Percentiles rank a stretch among this genome's conserved stretches.
These are phyloP conservation scores for Odiellus spinosus DNA, from an alignment of 2,888 invertebrate species.

Conservation along the genomic window DNA sequence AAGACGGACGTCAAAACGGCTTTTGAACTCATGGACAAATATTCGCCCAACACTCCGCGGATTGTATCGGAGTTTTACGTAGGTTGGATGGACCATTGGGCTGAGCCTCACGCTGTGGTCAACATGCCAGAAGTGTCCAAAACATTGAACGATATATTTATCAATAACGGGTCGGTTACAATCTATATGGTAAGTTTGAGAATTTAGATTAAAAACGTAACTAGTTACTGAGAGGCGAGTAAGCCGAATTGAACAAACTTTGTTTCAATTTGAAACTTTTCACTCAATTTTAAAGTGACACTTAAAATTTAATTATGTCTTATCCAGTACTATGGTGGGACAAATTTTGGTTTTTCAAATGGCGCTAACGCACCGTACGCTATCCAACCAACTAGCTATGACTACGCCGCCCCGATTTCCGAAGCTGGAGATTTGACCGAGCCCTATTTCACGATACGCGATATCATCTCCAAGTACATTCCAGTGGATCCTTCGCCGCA, in stretches of 20 bases:
- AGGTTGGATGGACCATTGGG: constrained; percentile 85
- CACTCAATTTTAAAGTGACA: too few species aligned
- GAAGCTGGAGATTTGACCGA: constrained; percentile 18
- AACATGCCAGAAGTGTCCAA: constrained; percentile 36
- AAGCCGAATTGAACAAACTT: too few species aligned
- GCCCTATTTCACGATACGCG: constrained; percentile 9
- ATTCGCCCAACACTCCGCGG: constrained; percentile 49
- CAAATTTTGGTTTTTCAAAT: constrained; percentile 27
- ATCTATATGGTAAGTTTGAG: constrained; percentile 21
- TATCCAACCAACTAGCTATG: constrained; percentile 16
- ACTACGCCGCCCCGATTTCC: constrained; percentile 16
- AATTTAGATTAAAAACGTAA: constrained; percentile 7
- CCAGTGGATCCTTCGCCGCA: constrained; percentile 3
- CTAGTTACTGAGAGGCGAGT: too few species aligned
- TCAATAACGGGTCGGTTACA: constrained; percentile 28
- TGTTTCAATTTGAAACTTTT: too few species aligned
- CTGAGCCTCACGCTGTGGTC: constrained; percentile 43
- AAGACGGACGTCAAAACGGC: constrained; percentile 2
- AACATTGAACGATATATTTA: constrained; percentile 41
- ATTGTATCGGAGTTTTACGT: constrained; percentile 83
- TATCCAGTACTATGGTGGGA: constrained; percentile 28
- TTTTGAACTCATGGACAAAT: constrained; percentile 30
- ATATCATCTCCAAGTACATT: constrained; percentile 11
- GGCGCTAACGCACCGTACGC: constrained; percentile 17
- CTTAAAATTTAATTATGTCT: too few species aligned